Base-by-base conservation (phyloP, 2,113 vertebrate genomes). In the Campylomormyrus numenius region DNA sequence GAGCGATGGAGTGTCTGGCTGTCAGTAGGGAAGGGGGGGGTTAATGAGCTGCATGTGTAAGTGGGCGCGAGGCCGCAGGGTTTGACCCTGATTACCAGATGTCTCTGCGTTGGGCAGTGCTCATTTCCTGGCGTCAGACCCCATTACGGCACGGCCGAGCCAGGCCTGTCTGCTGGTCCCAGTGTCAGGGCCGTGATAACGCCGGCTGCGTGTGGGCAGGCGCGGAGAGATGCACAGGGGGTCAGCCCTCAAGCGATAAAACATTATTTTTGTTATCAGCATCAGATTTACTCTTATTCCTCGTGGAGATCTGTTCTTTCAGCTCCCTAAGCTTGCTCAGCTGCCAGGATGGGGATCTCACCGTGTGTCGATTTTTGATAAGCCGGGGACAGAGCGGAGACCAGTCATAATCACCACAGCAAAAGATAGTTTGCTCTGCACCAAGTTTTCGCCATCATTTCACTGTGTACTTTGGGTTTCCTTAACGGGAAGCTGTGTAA, bases 51-150 rank as follows among this genome's bases (percentile, higher is more conserved):
- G 48, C 88, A 53, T 53, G 31, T 42, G 48, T 89, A 52, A 89
- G 35, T 50, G n/a, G 53, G 87, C 8, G 21, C 19, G 3, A 45
- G 80, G 80, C 80, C 6, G n/a, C 5, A 46, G n/a, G 89, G 39
- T 58, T 46, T 62, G 89, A 85, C 89, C 89, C 80, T 85, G 89
- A 89, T 89, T 85, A 85, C 77, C 52, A 27, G 77, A 56, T 56
- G 87, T 58, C 35, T 24, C 17, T 4, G 31, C 7, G 19, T 46
- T 62, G 77, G 52, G 35, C 89, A 85, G 80, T 85, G 39, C 52
- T 89, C 77, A 89, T 89, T 89, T 89, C 53, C 89, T 49, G 80
- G 24, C 80, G 42, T 89, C 89, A 62, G 89, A 21, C 50, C 52
- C 89, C 80, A 89, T 89, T 89, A 89, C 77, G 6, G 10, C n/a